Evolutionary conservation across 1,140 invertebrate genomes (phyloP), one percentile per base, ranked within the genome.

Genomic region (Cherax quadricarinatus): DNA sequence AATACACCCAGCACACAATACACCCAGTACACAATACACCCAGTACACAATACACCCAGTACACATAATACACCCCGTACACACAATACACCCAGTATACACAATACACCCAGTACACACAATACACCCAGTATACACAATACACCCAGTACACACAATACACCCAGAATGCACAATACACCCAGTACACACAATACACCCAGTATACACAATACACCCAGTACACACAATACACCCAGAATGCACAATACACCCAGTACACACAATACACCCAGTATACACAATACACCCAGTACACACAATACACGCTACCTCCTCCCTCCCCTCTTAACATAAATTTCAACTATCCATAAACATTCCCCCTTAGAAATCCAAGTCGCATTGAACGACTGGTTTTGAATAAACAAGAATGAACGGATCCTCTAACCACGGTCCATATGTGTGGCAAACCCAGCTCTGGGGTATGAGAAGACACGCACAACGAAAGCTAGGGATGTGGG

Each of bases 221-320:
- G 41, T 18, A 49, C 30, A 48, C n/a, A n/a, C 83, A 85, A 48
- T 66, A 85, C 62, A 75, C 57, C 51, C 51, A 49, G 41, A n/a
- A n/a, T 18, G 18, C 30, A 48, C 83, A 85, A 48, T 66, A 85
- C 62, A 75, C 57, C 51, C 51, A 49, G 41, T 18, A 49, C 30
- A 48, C n/a, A n/a, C 83, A 85, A 48, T 66, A 85, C 62, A 75
- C 57, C 51, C 51, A 49, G 41, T 18, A 49, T n/a, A n/a, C 30
- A 48, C 83, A 85, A 48, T 66, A 85, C 62, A 75, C 57, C 51
- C 51, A 49, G 41, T 18, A 49, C 30, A 48, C 82, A 84, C 82
- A n/a, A 53, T 41, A 41, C 30, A 41, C 18, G 21, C 51, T 30
- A 70, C 66, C 21, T 14, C 16, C 9, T 5, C 18, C 18, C 66